Conservation (phyloP, 37 sponge, comb jelly and placozoan species). For the Aplysina aerophoba region DNA sequence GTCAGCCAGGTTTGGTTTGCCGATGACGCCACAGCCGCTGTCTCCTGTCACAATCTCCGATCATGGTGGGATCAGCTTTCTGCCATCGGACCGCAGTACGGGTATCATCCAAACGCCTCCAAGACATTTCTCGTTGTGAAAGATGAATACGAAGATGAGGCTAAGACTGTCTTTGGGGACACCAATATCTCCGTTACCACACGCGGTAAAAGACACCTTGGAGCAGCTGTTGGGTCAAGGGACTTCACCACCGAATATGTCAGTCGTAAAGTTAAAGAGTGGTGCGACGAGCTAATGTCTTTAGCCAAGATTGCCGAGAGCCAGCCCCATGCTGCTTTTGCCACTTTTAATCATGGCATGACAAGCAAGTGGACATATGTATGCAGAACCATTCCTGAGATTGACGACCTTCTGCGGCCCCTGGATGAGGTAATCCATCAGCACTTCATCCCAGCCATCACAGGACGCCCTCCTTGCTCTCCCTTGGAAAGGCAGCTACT, state of each 20-base stretch:
- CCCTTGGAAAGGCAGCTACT: not conserved
- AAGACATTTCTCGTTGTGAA: not conserved
- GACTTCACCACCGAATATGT: not conserved
- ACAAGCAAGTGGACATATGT: not conserved
- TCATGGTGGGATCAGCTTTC: not conserved
- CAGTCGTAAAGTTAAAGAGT: not conserved
- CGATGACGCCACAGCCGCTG: not conserved
- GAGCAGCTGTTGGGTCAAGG: not conserved
- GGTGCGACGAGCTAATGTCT: not conserved
- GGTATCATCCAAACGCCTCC: not conserved
- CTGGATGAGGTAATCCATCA: not conserved
- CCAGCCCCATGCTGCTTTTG: not conserved
- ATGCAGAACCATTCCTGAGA: not conserved
- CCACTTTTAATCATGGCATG: not conserved
- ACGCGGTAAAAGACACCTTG: constrained; percentile 3
- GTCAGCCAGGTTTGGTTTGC: not conserved
- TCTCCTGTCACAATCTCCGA: not conserved
- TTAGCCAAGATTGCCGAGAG: not conserved
- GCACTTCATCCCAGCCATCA: not conserved
- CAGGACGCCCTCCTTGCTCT: not conserved
- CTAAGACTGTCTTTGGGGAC: not conserved
- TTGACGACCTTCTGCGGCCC: not conserved
- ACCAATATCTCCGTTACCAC: not conserved
- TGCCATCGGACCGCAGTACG: not conserved
- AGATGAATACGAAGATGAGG: not conserved